phyloP scores from a whole-genome alignment of 2,888 invertebrate genomes.

The Tenthredo distinguenda region DNA sequence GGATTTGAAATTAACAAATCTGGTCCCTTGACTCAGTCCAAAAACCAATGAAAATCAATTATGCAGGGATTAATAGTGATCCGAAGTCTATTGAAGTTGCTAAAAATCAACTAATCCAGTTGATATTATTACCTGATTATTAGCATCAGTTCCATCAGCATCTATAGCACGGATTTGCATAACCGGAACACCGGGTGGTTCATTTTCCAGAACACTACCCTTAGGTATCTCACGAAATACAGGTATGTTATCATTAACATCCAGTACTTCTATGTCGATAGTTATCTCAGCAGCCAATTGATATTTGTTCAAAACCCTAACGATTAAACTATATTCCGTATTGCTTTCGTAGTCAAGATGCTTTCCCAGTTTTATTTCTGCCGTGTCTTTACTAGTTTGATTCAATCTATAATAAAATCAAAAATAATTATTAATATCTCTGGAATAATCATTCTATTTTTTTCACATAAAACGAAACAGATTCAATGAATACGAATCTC shows the following conservation, averaged over 20 bases:
- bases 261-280: conserved; percentile 88
- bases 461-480: not conserved
- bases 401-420: conserved; percentile 75
- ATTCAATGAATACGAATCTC: not conserved
- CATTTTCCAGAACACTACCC: conserved; percentile 92
- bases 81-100: not conserved
- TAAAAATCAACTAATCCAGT: not conserved
- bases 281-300: conserved; percentile 89
- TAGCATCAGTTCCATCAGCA: conserved; percentile 89
- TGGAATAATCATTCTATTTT: conserved; percentile 2
- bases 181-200: conserved; percentile 89
- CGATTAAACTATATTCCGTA: conserved; percentile 90
- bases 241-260: conserved; percentile 95
- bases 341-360: conserved; percentile 92
- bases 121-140: conserved; percentile 83
- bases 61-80: not conserved
- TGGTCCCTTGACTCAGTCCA: not conserved
- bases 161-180: conserved; percentile 94
- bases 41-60: not conserved
- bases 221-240: conserved; percentile 90
- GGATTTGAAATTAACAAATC: not conserved
- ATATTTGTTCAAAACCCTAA: conserved; percentile 90
- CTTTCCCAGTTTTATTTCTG: conserved; percentile 88
- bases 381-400: conserved; percentile 83
- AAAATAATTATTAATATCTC: not conserved